phyloP scores from a whole-genome alignment of 1,140 invertebrate species.

The Heliothis subflexa region DNA sequence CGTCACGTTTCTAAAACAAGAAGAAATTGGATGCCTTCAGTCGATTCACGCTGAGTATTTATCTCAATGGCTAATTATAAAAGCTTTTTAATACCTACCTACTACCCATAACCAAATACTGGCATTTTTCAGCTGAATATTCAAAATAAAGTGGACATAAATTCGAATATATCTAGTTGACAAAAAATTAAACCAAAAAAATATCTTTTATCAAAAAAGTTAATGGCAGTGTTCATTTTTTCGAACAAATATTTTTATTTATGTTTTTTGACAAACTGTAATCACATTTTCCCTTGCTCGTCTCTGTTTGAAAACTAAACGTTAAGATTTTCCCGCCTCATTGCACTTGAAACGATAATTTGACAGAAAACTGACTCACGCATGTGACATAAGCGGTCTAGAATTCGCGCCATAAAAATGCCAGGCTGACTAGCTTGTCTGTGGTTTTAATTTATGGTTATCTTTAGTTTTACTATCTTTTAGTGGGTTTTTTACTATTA shows the following conservation, averaged over 20 bases:
- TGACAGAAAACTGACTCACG: constrained; percentile 6
- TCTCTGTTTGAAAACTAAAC: not conserved
- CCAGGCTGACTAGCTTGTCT: constrained; percentile 1
- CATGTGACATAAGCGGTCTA: constrained; percentile 11
- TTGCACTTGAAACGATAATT: not conserved
- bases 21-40: no score
- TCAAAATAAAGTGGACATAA: not conserved
- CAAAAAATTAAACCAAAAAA: no score
- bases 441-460: constrained; percentile 2
- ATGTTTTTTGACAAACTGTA: not conserved
- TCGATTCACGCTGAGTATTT: no score
- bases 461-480: constrained; percentile 12
- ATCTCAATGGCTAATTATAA: no score
- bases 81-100: no score
- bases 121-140: no score
- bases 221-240: no score
- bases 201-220: not conserved
- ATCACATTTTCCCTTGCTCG: not conserved
- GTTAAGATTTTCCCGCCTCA: not conserved
- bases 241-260: no score
- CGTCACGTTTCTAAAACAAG: no score
- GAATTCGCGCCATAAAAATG: constrained; percentile 26
- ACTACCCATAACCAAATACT: no score
- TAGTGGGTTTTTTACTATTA: not conserved
- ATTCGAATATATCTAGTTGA: no score